Conservation (phyloP, 2,888 invertebrate genomes). For the Chrysodeixis includens region DNA sequence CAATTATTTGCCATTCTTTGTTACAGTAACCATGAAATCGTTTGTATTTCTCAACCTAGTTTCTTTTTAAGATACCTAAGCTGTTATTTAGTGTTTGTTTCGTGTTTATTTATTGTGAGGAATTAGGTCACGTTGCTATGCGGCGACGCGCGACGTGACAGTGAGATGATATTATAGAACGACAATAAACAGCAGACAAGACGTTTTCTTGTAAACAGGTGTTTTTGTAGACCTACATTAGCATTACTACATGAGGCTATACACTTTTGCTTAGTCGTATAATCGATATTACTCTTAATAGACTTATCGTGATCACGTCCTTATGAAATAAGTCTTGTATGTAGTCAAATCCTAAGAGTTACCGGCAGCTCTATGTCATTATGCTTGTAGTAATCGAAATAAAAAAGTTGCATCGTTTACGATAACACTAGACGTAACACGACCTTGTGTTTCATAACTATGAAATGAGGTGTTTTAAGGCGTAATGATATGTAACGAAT, state of each 20-base stretch:
- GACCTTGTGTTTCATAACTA: constrained; percentile 39
- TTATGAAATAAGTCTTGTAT: constrained; percentile 17
- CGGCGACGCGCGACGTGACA: neutral
- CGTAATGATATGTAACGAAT: constrained; percentile 9
- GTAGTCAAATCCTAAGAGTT: constrained; percentile 24
- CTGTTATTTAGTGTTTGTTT: constrained; percentile 15
- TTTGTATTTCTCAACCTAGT: constrained; percentile 48
- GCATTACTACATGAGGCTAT: too few relatives aligned
- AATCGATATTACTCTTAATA: constrained; percentile 33
- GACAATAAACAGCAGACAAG: neutral
- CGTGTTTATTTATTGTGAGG: neutral
- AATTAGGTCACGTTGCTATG: neutral
- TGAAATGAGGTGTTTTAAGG: constrained; percentile 21
- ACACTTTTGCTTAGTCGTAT: constrained; percentile 46
- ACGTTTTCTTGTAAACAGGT: constrained; percentile 21
- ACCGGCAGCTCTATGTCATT: constrained; percentile 21
- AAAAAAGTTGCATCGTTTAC: constrained; percentile 11
- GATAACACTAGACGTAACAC: constrained; percentile 3
- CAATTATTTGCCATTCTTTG: constrained; percentile 47
- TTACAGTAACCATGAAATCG: constrained; percentile 35
- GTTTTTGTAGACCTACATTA: constrained; percentile 17
- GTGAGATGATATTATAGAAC: neutral
- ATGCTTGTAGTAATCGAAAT: constrained; percentile 26
- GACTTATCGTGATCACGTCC: constrained; percentile 24
- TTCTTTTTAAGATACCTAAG: constrained; percentile 51